Base-by-base conservation (phyloP, 2,888 invertebrate species). In the Congeria kusceri region DNA sequence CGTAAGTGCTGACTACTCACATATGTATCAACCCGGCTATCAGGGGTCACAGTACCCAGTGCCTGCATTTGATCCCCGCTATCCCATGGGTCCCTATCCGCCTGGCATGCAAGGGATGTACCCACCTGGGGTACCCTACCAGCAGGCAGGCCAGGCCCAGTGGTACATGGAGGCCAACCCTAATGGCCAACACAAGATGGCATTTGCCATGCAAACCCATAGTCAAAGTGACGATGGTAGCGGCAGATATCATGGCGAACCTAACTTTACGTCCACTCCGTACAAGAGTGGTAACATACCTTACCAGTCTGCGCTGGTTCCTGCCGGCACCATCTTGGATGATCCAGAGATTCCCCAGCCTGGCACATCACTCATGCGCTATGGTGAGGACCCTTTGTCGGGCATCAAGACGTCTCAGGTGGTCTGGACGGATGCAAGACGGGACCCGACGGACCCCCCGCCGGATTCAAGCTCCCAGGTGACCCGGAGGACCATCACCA, bases 401-500 rank as follows among this genome's bases (percentile, higher is more conserved):
- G 91, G 90, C 18, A 78, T 88, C 32, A 88, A 90, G 67, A 86
- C 87, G 1, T 87, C 88, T 25, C 91, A 90, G 39, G 89, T 89
- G 15, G 68, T 89, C 46, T 91, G 91, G 91, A 88, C 89, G 25
- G 91, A 90, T 67, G 77, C 84, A 9, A 85, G 86, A 20, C 87
- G 84, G 29, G 89, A 91, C 72, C 89, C 90, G 1, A 88, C 89
- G 15, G 91, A 91, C 53, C 91, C 90, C 13, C 87, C 88, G 1
- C 87, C 84, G 9, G 79, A 67, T 11, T 86, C 86, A 18, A 89
- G 87, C 59, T 88, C 91, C 13, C 88, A 89, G 75, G 83, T 91
- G 20, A 89, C 89, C 0, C 69, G 91, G 15, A 89, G 89, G 77
- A 90, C 89, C 18, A 86, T 90, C 39, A 89, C 89, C 1, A 77